Evolutionary conservation across 2,113 vertebrate genomes (phyloP).

Genomic region (Budorcas taxicolor): DNA sequence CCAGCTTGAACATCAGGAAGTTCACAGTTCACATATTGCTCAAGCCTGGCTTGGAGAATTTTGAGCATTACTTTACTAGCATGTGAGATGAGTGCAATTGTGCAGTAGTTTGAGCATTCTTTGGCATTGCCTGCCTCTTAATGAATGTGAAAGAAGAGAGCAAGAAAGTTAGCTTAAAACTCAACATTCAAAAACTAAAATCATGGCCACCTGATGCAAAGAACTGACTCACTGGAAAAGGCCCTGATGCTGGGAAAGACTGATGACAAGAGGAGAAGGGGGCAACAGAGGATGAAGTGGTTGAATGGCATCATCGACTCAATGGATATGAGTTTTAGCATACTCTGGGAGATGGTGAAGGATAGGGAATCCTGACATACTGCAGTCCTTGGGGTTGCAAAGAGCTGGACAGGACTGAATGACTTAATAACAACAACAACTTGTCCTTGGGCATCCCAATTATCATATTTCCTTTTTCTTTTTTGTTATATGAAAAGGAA

Average conservation of each 20-base stretch:
- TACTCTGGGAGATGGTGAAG: neutral
- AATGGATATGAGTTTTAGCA: neutral
- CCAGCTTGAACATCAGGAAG: too few relatives aligned
- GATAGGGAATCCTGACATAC: neutral
- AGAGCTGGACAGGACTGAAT: neutral
- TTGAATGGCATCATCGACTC: neutral
- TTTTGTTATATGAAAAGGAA: neutral
- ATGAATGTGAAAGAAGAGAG: neutral
- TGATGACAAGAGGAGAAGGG: neutral
- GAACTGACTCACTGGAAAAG: neutral
- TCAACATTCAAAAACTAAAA: neutral
- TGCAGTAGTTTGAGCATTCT: too few relatives aligned
- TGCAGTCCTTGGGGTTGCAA: neutral
- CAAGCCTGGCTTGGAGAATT: too few relatives aligned
- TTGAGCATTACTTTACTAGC: too few relatives aligned
- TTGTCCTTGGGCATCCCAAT: neutral
- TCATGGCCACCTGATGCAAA: neutral
- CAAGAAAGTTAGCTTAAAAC: neutral
- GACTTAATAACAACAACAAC: neutral
- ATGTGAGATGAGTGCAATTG: too few relatives aligned
- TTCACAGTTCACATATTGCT: too few relatives aligned
- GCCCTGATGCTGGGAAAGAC: neutral
- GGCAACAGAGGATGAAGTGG: neutral
- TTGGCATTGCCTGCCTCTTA: neutral
- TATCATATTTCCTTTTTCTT: neutral